Conservation (phyloP, 2,113 vertebrate species). For the Holacanthus passer region DNA sequence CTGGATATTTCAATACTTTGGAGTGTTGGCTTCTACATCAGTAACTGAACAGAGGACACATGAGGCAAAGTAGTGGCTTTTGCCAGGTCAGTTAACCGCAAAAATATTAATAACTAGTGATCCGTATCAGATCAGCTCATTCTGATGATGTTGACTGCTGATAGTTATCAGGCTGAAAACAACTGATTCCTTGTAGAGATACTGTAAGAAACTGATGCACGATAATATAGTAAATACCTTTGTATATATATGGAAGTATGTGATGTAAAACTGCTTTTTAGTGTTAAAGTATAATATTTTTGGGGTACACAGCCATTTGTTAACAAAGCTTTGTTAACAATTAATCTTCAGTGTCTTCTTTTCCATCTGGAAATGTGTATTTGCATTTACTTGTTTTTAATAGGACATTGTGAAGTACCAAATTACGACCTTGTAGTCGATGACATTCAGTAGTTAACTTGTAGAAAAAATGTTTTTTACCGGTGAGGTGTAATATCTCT, state of each 20-base stretch:
- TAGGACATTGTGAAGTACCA: background rate
- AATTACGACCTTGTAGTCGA: constrained; percentile 44
- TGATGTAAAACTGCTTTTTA: background rate
- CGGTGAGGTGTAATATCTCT: constrained; percentile 44
- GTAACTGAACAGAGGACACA: background rate
- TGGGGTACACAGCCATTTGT: too few relatives aligned
- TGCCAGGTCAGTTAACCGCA: background rate
- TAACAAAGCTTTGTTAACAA: too few relatives aligned
- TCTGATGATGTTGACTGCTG: constrained; percentile 11
- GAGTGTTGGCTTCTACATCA: background rate
- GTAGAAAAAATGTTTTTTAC: constrained; percentile 42
- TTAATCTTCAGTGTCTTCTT: too few relatives aligned
- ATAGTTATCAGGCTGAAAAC: background rate
- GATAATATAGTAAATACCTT: background rate
- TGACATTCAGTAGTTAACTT: constrained; percentile 31
- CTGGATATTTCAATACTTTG: background rate
- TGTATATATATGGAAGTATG: background rate
- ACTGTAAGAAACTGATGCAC: background rate
- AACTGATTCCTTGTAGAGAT: background rate
- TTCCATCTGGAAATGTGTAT: constrained; percentile 1
- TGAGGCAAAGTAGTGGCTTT: background rate
- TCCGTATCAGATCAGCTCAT: background rate
- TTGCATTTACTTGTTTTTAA: constrained; percentile 20
- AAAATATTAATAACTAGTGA: constrained; percentile 8
- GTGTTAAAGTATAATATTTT: background rate